Evolutionary conservation across 2,113 vertebrate species (phyloP).

Genomic region (Petaurus breviceps): DNA sequence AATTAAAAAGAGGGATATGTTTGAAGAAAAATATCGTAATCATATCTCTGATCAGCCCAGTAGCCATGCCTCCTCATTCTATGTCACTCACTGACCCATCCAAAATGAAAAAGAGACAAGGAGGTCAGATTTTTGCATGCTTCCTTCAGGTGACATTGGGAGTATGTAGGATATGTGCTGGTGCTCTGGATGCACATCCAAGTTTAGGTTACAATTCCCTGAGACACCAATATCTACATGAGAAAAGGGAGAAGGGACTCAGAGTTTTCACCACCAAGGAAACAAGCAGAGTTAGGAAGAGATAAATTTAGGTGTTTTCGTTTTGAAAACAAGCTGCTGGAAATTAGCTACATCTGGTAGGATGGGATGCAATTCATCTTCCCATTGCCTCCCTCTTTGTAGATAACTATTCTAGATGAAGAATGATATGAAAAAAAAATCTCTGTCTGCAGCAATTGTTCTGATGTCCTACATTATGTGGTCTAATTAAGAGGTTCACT

Average conservation of each 20-base stretch:
- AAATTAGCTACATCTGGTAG: background rate
- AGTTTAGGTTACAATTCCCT: background rate
- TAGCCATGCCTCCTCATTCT: background rate
- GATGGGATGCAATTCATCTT: background rate
- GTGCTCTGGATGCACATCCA: background rate
- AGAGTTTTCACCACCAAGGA: background rate
- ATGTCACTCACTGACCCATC: background rate
- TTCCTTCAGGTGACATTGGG: background rate
- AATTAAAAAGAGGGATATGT: background rate
- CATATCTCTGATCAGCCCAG: background rate
- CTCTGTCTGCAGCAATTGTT: background rate
- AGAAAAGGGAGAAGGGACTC: background rate
- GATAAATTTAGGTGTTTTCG: background rate
- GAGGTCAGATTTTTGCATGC: background rate
- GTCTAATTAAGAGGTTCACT: constrained; percentile 20
- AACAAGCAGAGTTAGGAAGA: background rate
- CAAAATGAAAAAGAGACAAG: background rate
- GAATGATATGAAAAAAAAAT: background rate
- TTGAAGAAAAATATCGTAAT: background rate
- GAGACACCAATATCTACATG: background rate
- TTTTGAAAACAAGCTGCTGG: background rate
- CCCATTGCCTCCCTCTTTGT: background rate
- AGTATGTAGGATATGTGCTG: background rate
- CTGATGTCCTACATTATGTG: background rate
- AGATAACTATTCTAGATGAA: background rate